Percentiles rank a stretch among this genome's conserved stretches.
phyloP scores from a whole-genome alignment of 1,140 invertebrate species.

The Rhynchophorus ferrugineus region DNA sequence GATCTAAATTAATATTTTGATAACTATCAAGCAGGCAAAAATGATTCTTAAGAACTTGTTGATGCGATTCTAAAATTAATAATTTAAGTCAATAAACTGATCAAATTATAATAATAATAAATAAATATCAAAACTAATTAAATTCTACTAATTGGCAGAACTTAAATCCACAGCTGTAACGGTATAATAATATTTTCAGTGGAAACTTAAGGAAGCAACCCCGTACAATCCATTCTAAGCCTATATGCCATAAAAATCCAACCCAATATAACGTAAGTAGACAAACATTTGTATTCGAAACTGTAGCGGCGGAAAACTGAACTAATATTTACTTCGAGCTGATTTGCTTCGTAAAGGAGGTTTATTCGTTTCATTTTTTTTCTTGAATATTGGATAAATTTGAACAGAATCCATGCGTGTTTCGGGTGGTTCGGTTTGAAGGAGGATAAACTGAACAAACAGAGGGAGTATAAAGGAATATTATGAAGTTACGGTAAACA shows the following conservation, averaged over 20 bases:
- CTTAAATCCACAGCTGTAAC: too few species aligned
- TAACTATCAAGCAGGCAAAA: too few species aligned
- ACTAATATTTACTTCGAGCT: slow-evolving; percentile 31
- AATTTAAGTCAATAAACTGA: too few species aligned
- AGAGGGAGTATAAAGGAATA: slow-evolving; percentile 8
- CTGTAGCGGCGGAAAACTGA: slow-evolving; percentile 32
- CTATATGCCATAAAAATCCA: slow-evolving; percentile 30
- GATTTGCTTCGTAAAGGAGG: slow-evolving; percentile 25
- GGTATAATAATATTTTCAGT: too few species aligned
- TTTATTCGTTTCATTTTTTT: too few species aligned
- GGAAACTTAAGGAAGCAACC: slow-evolving; percentile 20
- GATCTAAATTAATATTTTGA: too few species aligned
- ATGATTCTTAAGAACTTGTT: too few species aligned
- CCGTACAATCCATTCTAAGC: slow-evolving; percentile 7
- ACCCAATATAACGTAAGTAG: slow-evolving; percentile 32
- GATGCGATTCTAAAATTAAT: too few species aligned
- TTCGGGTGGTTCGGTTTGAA: slow-evolving; percentile 8
- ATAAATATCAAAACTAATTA: too few species aligned
- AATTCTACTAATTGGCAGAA: too few species aligned
- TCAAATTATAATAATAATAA: too few species aligned
- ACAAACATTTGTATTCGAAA: slow-evolving; percentile 34
- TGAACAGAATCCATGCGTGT: slow-evolving; percentile 11
- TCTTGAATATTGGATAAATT: slow-evolving; percentile 21
- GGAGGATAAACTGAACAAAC: slow-evolving; percentile 10
- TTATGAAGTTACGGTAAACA: slow-evolving; percentile 14